Evolutionary conservation across 2,113 vertebrate genomes (phyloP).

Genomic region (Scopus umbretta): DNA sequence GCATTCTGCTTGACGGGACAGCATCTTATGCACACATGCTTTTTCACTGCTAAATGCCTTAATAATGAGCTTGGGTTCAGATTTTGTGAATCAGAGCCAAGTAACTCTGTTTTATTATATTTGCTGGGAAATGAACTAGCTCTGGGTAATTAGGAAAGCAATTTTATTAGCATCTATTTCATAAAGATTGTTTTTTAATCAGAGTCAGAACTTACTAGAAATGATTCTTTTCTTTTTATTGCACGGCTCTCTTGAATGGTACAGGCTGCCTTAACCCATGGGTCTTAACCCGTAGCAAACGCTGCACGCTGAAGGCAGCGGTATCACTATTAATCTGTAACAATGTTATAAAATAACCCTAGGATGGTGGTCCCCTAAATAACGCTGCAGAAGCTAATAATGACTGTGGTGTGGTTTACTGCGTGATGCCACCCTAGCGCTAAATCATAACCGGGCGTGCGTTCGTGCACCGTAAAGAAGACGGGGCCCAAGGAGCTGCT

Average conservation of each 20-base stretch:
- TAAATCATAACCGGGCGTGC: neutral
- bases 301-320: slow-evolving; percentile 43
- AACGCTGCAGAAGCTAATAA: slow-evolving; percentile 46
- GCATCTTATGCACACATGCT: slow-evolving; percentile 78
- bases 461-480: neutral
- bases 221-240: slow-evolving; percentile 74
- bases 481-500: neutral
- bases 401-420: slow-evolving; percentile 57
- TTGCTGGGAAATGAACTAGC: slow-evolving; percentile 85
- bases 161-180: slow-evolving; percentile 86
- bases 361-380: slow-evolving; percentile 43
- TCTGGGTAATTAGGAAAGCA: slow-evolving; percentile 84
- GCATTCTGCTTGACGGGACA: slow-evolving; percentile 78
- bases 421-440: neutral
- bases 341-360: slow-evolving; percentile 55
- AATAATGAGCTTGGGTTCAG: slow-evolving; percentile 83
- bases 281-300: slow-evolving; percentile 63
- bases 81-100: slow-evolving; percentile 84
- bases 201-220: slow-evolving; percentile 84
- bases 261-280: slow-evolving; percentile 1
- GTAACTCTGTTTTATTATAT: slow-evolving; percentile 84
- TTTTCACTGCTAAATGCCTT: slow-evolving; percentile 80
- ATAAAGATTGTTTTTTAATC: slow-evolving; percentile 86
- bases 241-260: slow-evolving; percentile 48
- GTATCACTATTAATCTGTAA: slow-evolving; percentile 54